phyloP scores from a whole-genome alignment of 2,888 invertebrate species.

The Tyria jacobaeae region DNA sequence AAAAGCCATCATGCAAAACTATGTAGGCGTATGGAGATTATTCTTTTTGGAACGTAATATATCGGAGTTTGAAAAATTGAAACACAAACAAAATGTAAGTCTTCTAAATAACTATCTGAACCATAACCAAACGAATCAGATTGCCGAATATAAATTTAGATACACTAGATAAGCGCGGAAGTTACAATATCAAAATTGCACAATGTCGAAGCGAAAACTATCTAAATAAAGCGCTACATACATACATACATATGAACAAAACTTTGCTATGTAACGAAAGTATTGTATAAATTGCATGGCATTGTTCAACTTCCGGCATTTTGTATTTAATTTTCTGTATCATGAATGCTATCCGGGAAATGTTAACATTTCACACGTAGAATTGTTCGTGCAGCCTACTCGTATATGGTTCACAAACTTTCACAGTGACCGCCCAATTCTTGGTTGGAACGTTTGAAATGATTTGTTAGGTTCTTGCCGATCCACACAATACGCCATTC shows the following conservation, averaged over 20 bases:
- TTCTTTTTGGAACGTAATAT: conserved; percentile 46
- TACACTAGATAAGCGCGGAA: conserved; percentile 31
- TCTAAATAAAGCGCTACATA: conserved; percentile 13
- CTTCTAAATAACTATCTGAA: conserved; percentile 53
- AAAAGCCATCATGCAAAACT: conserved; percentile 5
- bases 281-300: conserved; percentile 31
- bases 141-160: conserved; percentile 28
- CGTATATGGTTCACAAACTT: conserved; percentile 47
- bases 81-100: conserved; percentile 43
- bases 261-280: conserved; percentile 22
- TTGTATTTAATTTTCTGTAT: conserved; percentile 43
- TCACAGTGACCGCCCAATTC: conserved; percentile 60
- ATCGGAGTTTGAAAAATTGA: conserved; percentile 47
- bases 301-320: conserved; percentile 40
- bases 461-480: conserved; percentile 67
- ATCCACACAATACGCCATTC: conserved; percentile 70
- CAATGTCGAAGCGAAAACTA: conserved; percentile 28
- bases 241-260: neutral
- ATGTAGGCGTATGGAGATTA: conserved; percentile 17
- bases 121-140: conserved; percentile 35
- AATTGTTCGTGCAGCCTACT: conserved; percentile 46
- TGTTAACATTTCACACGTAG: conserved; percentile 42
- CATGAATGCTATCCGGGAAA: conserved; percentile 33
- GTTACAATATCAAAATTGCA: conserved; percentile 18
- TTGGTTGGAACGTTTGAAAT: conserved; percentile 60